These are phyloP conservation scores for Drymonia ruficornis DNA, from an alignment of 2,888 invertebrate species.

Conservation along the genomic window DNA sequence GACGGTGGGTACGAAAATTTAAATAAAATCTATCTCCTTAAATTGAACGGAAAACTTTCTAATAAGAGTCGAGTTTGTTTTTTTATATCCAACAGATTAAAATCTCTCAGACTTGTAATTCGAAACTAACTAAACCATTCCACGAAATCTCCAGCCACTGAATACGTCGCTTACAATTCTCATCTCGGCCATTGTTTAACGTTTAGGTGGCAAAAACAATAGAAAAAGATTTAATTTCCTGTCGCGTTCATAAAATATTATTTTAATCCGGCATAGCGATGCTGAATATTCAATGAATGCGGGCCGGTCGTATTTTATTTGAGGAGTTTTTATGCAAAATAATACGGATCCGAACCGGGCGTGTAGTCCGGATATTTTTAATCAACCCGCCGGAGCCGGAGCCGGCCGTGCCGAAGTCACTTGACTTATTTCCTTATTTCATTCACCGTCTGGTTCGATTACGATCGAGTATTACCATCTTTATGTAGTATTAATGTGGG, in stretches of 20 bases:
- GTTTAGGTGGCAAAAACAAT: constrained; percentile 67
- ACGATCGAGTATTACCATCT: constrained; percentile 30
- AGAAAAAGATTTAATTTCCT: constrained; percentile 76
- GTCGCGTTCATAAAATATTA: constrained; percentile 69
- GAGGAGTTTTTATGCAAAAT: constrained; percentile 62
- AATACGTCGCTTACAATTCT: constrained; percentile 27
- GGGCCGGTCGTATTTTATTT: constrained; percentile 64
- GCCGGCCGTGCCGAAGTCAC: constrained; percentile 9
- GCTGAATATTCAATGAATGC: constrained; percentile 70
- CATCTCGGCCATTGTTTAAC: constrained; percentile 46
- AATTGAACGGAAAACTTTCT: constrained; percentile 29
- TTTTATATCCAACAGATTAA: constrained; percentile 11
- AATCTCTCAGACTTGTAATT: constrained; percentile 4
- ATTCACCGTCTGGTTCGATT: constrained; percentile 14
- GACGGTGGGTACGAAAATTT: constrained; percentile 12
- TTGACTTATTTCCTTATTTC: constrained; percentile 15
- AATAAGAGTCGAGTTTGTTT: constrained; percentile 29
- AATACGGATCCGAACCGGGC: constrained; percentile 37
- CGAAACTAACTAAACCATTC: constrained; percentile 12
- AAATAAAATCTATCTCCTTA: constrained; percentile 7
- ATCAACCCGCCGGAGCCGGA: constrained; percentile 41
- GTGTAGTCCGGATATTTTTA: constrained; percentile 51
- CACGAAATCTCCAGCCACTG: constrained; percentile 8
- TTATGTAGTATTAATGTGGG: constrained; percentile 29
- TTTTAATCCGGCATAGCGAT: constrained; percentile 66